A percentile compares a stretch with the other conserved stretches of the same genome.
phyloP scores from a whole-genome alignment of 2,888 invertebrate genomes.

The Drosophila borealis region DNA sequence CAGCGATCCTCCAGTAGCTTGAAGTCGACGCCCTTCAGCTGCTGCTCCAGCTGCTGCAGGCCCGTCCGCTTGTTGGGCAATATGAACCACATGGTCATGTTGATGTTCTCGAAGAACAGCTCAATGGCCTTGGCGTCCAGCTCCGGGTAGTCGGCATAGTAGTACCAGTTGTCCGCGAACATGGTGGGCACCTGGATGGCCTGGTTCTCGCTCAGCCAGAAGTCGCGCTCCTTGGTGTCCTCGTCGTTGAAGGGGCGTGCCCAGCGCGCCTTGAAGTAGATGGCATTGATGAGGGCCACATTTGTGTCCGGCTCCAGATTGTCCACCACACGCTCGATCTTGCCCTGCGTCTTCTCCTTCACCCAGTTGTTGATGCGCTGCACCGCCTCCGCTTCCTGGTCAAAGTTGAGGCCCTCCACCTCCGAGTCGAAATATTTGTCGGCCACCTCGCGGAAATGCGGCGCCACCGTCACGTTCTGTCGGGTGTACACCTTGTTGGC shows the following conservation, averaged over 20 bases:
- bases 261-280: conserved; percentile 95
- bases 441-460: conserved; percentile 87
- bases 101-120: conserved; percentile 89
- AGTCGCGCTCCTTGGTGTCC: conserved; percentile 88
- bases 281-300: conserved; percentile 92
- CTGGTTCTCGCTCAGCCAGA: conserved; percentile 87
- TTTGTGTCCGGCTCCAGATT: conserved; percentile 87
- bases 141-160: conserved; percentile 86
- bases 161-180: conserved; percentile 86
- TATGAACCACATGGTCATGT: conserved; percentile 91
- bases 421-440: conserved; percentile 88
- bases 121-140: conserved; percentile 88
- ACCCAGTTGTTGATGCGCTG: conserved; percentile 93
- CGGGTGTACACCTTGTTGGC: conserved; percentile 91
- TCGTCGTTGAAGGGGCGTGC: conserved; percentile 88
- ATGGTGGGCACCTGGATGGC: conserved; percentile 89
- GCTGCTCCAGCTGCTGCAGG: conserved; percentile 87
- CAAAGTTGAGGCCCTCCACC: conserved; percentile 88
- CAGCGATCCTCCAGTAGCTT: conserved; percentile 86
- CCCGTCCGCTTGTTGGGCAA: conserved; percentile 90
- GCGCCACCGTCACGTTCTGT: conserved; percentile 86
- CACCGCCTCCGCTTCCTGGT: conserved; percentile 85
- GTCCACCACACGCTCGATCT: conserved; percentile 92
- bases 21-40: conserved; percentile 87
- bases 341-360: conserved; percentile 91